phyloP scores from a whole-genome alignment of 2,888 invertebrate genomes.

The Drosophila quinaria region DNA sequence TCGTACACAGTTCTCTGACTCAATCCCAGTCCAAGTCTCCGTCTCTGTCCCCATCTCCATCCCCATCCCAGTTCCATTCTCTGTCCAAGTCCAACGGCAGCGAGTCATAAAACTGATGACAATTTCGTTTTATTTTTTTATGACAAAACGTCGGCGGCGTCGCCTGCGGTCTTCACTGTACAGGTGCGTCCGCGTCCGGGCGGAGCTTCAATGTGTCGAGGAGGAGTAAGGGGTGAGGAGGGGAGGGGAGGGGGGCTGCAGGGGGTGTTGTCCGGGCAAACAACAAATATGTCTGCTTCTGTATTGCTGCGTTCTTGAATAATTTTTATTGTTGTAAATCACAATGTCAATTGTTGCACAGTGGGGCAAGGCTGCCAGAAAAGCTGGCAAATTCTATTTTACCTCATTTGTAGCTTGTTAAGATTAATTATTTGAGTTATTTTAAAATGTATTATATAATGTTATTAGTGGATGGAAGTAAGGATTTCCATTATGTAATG shows the following conservation, averaged over 20 bases:
- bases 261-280: slow-evolving; percentile 16
- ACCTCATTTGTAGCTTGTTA: too few species aligned
- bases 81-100: slow-evolving; percentile 48
- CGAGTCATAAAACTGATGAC: slow-evolving; percentile 76
- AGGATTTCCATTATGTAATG: too few species aligned
- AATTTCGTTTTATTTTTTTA: slow-evolving; percentile 77
- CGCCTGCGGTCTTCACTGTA: slow-evolving; percentile 61
- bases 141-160: slow-evolving; percentile 57
- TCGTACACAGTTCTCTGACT: neutral
- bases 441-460: too few species aligned
- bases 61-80: slow-evolving; percentile 20
- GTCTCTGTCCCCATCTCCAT: slow-evolving; percentile 11
- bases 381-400: neutral
- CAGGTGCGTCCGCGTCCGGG: slow-evolving; percentile 51
- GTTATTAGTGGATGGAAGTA: too few species aligned
- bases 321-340: slow-evolving; percentile 71
- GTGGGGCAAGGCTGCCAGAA: neutral
- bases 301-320: slow-evolving; percentile 57
- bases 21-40: slow-evolving; percentile 2
- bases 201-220: neutral
- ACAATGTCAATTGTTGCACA: slow-evolving; percentile 69
- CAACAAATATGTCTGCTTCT: slow-evolving; percentile 48
- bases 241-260: neutral
- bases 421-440: too few species aligned
- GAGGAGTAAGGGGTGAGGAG: neutral